A percentile compares a stretch with the other conserved stretches of the same genome.
These are phyloP conservation scores for Numenius arquata DNA, from an alignment of 2,113 vertebrate genomes.

Conservation along the genomic window DNA sequence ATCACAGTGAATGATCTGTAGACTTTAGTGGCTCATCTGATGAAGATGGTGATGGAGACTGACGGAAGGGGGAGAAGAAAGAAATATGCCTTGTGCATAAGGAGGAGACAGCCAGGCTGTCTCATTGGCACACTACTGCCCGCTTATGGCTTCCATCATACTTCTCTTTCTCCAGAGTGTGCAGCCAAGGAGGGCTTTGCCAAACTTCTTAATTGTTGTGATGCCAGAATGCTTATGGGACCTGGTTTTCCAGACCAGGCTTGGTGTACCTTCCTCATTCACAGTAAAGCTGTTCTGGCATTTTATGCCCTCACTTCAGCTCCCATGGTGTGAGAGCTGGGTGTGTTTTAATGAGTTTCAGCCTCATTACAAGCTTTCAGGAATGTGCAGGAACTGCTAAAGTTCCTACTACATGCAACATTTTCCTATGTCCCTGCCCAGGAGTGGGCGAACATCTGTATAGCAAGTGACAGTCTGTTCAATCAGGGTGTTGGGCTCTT, in stretches of 20 bases:
- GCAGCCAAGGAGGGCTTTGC: background rate
- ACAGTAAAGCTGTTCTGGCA: background rate
- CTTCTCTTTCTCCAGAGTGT: background rate
- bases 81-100: background rate
- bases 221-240: background rate
- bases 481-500: background rate
- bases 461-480: background rate
- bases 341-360: conserved; percentile 45
- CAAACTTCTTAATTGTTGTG: background rate
- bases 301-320: conserved; percentile 22
- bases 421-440: conserved; percentile 55
- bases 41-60: background rate
- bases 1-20: background rate
- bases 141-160: background rate
- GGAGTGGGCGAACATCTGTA: conserved; percentile 56
- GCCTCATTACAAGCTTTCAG: conserved; percentile 36
- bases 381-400: conserved; percentile 9
- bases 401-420: conserved; percentile 22
- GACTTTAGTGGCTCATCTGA: background rate
- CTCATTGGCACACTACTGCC: background rate
- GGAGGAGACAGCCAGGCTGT: background rate
- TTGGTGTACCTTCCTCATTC: background rate
- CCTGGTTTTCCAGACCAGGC: background rate
- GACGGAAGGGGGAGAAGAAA: background rate
- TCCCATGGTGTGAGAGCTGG: background rate